phyloP scores from a whole-genome alignment of 1,140 invertebrate species.

The Drosophila tropicalis region DNA sequence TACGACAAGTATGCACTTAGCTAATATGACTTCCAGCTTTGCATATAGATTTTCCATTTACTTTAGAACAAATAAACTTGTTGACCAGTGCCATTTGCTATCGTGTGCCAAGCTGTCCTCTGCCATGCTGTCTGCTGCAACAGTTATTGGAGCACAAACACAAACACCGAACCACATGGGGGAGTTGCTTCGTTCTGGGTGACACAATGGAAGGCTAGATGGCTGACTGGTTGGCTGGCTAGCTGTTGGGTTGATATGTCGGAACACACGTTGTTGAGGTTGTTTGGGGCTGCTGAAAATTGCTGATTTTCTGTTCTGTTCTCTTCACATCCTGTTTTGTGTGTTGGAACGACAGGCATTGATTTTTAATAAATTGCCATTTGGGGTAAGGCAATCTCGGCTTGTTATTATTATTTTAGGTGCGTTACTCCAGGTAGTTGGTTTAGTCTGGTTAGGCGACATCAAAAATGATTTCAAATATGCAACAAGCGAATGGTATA shows the following conservation, averaged over 20 bases:
- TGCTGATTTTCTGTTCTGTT: conserved; percentile 66
- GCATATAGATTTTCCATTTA: no score
- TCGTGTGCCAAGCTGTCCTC: conserved; percentile 17
- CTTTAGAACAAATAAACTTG: not conserved
- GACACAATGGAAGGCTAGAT: not conserved
- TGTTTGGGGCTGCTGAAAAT: conserved; percentile 56
- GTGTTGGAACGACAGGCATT: conserved; percentile 41
- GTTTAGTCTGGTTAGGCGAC: conserved; percentile 1
- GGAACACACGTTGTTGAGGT: conserved; percentile 52
- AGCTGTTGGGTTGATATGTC: conserved; percentile 19
- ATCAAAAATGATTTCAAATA: conserved; percentile 57
- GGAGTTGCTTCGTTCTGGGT: not conserved
- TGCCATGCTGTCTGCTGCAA: conserved; percentile 45
- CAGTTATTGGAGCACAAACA: conserved; percentile 61
- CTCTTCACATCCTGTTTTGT: conserved; percentile 27
- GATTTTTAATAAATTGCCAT: conserved; percentile 81
- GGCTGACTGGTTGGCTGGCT: conserved; percentile 22
- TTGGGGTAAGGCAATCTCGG: conserved; percentile 56
- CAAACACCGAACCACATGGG: conserved; percentile 40
- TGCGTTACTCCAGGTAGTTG: conserved; percentile 44
- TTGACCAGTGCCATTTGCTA: conserved; percentile 8
- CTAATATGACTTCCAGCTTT: no score
- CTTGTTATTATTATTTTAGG: conserved; percentile 68
- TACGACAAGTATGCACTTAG: no score
- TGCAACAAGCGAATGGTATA: conserved; percentile 51